These are phyloP conservation scores for Galeopsomyia nigrocyanea DNA, from an alignment of 2,888 invertebrate genomes.

Conservation along the genomic window DNA sequence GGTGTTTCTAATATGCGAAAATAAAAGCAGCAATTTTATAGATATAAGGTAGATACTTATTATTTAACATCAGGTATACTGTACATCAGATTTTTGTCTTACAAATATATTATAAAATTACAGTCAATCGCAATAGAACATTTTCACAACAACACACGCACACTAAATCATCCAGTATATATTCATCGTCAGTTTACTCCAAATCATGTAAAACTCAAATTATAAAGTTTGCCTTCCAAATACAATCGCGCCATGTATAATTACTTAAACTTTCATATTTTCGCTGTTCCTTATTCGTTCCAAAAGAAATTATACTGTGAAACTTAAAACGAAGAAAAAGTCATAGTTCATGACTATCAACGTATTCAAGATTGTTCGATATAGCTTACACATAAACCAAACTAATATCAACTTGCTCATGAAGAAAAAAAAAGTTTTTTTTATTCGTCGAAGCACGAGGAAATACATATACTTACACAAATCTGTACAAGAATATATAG, in stretches of 20 bases:
- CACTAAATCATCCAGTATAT: slow-evolving; percentile 18
- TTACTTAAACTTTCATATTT: no score
- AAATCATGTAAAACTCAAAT: no score
- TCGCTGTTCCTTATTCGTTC: no score
- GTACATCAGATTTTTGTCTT: slow-evolving; percentile 66
- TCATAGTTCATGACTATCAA: no score
- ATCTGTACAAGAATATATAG: slow-evolving; percentile 38
- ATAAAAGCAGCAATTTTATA: slow-evolving; percentile 42
- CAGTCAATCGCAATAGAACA: slow-evolving; percentile 65
- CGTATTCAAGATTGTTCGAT: no score
- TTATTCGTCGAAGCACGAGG: slow-evolving; percentile 24
- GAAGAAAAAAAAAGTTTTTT: slow-evolving; percentile 48
- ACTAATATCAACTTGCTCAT: slow-evolving; percentile 30
- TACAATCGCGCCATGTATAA: no score
- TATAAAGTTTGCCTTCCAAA: no score
- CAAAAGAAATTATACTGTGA: no score
- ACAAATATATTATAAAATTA: slow-evolving; percentile 68
- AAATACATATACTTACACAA: slow-evolving; percentile 29
- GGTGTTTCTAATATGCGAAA: slow-evolving; percentile 18
- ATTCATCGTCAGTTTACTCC: slow-evolving; percentile 24
- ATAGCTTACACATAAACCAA: no score
- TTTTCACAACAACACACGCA: slow-evolving; percentile 49
- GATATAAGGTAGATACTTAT: slow-evolving; percentile 65
- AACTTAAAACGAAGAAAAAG: no score
- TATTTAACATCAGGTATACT: slow-evolving; percentile 67